Base-by-base conservation (phyloP, 2,888 invertebrate genomes). In the Eudemis profundana region DNA sequence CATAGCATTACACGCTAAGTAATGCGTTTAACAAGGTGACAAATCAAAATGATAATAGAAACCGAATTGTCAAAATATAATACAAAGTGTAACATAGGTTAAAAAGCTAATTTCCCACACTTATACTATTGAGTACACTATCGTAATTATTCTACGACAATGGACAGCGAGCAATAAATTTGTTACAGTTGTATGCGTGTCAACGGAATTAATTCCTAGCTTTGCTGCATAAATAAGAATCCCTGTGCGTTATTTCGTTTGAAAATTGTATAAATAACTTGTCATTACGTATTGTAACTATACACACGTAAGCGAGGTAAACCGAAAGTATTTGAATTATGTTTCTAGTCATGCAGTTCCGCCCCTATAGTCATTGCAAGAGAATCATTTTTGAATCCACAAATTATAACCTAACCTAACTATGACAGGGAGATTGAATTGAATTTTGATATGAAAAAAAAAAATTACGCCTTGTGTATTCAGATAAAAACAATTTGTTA, bases 21-120 rank as follows among this genome's bases (percentile, higher is more conserved):
- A 82, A 84, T 78, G 78, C 77, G 85, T 85, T 88, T 88, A 84
- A 84, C 84, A 83, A 75, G 77, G 75, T 73, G 74, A 78, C 78
- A 83, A 77, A 76, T 78, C 72, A 68, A 72, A 77, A 84, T 87
- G 84, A 87, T 87, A 87, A 89, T 88, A 78, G 77, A 78, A 84
- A 81, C 85, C 82, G 82, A 86, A 87, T 87, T 87, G 90, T 89
- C 86, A 86, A 88, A 89, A 89, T 91, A 87, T 81, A 85, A 87
- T 82, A 78, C 80, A 75, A 60, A 47, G 27, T 61, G 71, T 69
- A 70, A 73, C 70, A 68, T 71, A 56, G 59, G 50, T 71, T 68
- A 69, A 76, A 77, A 70, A 72, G 68, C 79, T 84, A 84, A 89
- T 87, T 92, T 91, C 92, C 86, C 92, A 92, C 91, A 90, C 83